A percentile compares a stretch with the other conserved stretches of the same genome.
These are phyloP conservation scores for Cynopterus brachyotis DNA, from an alignment of 2,113 vertebrate species.

Conservation along the genomic window DNA sequence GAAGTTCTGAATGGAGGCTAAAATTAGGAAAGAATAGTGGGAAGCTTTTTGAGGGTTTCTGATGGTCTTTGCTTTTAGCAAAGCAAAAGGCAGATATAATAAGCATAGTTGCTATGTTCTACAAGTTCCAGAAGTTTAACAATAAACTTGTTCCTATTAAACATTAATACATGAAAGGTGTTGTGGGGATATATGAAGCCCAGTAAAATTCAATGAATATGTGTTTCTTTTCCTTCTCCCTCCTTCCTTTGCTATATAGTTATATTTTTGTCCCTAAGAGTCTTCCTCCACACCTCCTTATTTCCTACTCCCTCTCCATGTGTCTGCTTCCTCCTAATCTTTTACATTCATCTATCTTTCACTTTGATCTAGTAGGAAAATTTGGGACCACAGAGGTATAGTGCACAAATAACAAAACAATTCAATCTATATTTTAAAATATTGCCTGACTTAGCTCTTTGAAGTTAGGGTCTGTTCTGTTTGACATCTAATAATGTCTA, in stretches of 20 bases:
- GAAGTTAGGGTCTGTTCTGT: conserved; percentile 21
- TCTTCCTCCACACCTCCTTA: not conserved
- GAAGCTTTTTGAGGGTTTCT: not conserved
- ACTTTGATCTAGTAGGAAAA: not conserved
- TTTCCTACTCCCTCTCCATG: not conserved
- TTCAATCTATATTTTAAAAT: not conserved
- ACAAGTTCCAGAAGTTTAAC: not conserved
- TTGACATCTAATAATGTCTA: not conserved
- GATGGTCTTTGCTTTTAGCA: not conserved
- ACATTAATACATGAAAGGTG: not conserved
- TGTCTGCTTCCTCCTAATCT: not conserved
- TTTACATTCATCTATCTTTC: not conserved
- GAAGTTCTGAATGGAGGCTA: not conserved
- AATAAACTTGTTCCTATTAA: not conserved
- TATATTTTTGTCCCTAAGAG: not conserved
- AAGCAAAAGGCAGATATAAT: not conserved
- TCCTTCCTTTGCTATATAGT: not conserved
- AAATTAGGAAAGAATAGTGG: not conserved
- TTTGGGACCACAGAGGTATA: not conserved
- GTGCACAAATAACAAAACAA: not conserved
- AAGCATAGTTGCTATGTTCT: not conserved
- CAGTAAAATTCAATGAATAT: not conserved
- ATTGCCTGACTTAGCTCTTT: not conserved
- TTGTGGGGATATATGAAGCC: not conserved
- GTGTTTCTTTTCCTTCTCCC: not conserved